These are phyloP conservation scores for Dasyprocta punctata DNA, from an alignment of 2,113 vertebrate genomes.

Conservation along the genomic window DNA sequence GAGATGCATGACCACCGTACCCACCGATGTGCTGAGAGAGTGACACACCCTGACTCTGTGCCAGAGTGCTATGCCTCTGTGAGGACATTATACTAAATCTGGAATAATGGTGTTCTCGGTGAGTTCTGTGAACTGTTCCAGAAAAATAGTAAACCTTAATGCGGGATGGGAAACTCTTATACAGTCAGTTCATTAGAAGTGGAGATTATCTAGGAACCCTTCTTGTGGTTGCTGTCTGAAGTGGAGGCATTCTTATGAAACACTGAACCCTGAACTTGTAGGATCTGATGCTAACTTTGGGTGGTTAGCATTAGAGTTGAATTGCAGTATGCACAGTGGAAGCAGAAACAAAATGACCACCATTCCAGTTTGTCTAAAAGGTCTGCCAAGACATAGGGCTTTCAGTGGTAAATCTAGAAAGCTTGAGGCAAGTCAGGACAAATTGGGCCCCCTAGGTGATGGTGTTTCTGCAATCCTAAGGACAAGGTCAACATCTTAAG, in stretches of 20 bases:
- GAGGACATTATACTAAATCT: background rate
- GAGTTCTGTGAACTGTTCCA: background rate
- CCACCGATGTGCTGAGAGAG: fast-evolving
- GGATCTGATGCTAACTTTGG: background rate
- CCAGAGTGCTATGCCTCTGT: background rate
- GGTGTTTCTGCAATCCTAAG: background rate
- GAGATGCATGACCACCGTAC: background rate
- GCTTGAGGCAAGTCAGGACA: background rate
- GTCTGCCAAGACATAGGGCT: background rate
- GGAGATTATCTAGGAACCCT: background rate
- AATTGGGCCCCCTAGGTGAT: background rate
- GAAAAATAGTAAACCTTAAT: background rate
- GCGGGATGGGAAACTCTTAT: background rate
- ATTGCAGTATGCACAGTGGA: background rate
- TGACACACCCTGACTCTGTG: background rate
- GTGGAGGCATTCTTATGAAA: background rate
- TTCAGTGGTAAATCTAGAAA: background rate
- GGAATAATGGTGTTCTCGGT: background rate
- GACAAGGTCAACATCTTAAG: background rate
- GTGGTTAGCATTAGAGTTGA: background rate
- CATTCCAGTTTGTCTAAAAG: background rate
- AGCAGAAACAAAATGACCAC: background rate
- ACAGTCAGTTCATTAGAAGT: background rate
- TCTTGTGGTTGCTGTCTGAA: background rate
- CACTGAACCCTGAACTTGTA: background rate